Percentiles rank a stretch among this genome's conserved stretches.
Conservation (phyloP, 2,113 vertebrate species). For the Lagopus leucura region DNA sequence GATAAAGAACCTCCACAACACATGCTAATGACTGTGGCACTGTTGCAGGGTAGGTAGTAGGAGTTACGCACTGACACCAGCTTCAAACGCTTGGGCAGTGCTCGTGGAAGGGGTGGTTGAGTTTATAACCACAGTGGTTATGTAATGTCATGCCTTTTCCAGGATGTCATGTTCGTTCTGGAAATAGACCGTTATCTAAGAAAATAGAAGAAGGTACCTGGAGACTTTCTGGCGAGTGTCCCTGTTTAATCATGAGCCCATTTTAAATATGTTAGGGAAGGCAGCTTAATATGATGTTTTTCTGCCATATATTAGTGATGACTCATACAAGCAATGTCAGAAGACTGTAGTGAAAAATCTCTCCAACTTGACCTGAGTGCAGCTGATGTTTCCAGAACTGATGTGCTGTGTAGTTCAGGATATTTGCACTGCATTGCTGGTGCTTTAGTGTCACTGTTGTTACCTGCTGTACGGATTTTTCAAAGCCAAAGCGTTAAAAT, state of each 20-base stretch:
- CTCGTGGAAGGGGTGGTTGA: not conserved
- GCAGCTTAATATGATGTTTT: slow-evolving; percentile 58
- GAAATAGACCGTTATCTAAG: slow-evolving; percentile 48
- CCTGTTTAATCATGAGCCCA: slow-evolving; percentile 34
- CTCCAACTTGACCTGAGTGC: not conserved
- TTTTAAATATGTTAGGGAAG: slow-evolving; percentile 30
- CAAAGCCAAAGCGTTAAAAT: not conserved
- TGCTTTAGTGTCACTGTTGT: not conserved
- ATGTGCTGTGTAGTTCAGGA: not conserved
- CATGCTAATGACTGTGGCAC: not conserved
- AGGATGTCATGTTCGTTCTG: not conserved
- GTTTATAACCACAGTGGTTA: not conserved
- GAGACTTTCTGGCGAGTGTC: slow-evolving; percentile 58
- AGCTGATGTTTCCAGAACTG: not conserved
- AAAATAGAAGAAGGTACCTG: slow-evolving; percentile 60
- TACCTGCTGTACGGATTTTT: not conserved
- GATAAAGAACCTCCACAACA: not conserved
- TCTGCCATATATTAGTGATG: slow-evolving; percentile 37
- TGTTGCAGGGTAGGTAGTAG: not conserved
- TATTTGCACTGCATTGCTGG: not conserved
- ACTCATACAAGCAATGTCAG: not conserved
- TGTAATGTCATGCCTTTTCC: not conserved
- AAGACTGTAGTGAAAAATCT: slow-evolving; percentile 28
- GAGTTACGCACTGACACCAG: not conserved
- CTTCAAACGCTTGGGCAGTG: rapidly evolving